These are phyloP conservation scores for Omphaloscelis lunosa DNA, from an alignment of 2,888 invertebrate species.

Conservation along the genomic window DNA sequence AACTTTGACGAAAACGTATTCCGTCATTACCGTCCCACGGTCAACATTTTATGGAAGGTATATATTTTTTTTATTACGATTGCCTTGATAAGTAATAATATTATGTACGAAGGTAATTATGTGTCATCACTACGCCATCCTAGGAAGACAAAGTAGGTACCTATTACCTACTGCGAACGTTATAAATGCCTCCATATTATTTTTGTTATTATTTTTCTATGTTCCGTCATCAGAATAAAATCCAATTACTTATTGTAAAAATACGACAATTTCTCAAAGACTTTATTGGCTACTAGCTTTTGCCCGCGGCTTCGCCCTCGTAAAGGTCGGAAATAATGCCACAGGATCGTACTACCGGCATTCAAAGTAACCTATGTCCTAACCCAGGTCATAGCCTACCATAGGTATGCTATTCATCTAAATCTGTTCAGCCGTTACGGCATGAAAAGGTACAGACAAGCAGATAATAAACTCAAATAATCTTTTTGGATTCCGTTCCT, in stretches of 20 bases:
- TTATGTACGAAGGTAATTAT: slow-evolving; percentile 21
- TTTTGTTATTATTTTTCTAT: not conserved
- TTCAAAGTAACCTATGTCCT: too few relatives aligned
- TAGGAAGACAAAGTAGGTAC: not conserved
- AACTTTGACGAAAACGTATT: slow-evolving; percentile 4
- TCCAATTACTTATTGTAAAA: slow-evolving; percentile 14
- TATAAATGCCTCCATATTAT: not conserved
- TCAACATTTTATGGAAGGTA: slow-evolving; percentile 6
- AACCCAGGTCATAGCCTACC: too few relatives aligned
- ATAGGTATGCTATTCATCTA: too few relatives aligned
- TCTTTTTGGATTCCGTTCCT: too few relatives aligned
- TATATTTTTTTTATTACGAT: slow-evolving; percentile 17
- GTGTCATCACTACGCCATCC: slow-evolving; percentile 9
- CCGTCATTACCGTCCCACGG: slow-evolving; percentile 9
- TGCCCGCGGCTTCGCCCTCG: too few relatives aligned
- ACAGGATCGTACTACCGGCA: too few relatives aligned
- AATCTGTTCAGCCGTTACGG: too few relatives aligned
- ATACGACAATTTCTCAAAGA: slow-evolving; percentile 16
- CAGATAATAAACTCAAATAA: too few relatives aligned
- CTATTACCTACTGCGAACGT: not conserved
- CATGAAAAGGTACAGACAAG: too few relatives aligned
- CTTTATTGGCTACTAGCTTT: not conserved
- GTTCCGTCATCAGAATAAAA: not conserved
- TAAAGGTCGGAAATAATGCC: too few relatives aligned
- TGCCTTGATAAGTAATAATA: slow-evolving; percentile 33